Conservation (phyloP, 1,140 invertebrate species). For the Spodoptera litura region DNA sequence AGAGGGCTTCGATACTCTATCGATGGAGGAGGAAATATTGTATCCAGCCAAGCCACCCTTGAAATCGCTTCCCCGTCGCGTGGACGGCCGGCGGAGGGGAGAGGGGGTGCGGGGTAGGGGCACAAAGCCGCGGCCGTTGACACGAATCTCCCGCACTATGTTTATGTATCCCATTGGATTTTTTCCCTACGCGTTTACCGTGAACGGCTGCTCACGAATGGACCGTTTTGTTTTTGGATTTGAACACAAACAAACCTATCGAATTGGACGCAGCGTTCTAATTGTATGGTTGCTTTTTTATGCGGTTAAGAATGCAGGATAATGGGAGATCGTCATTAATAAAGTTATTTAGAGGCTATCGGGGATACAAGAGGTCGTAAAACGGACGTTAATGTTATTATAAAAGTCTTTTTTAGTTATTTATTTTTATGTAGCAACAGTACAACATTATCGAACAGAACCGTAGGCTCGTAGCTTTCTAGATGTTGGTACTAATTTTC, state of each 20-base stretch:
- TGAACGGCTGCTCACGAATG: constrained; percentile 70
- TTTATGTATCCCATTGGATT: constrained; percentile 80
- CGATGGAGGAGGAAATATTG: constrained; percentile 65
- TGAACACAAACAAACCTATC: constrained; percentile 51
- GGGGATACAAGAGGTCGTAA: too few species aligned
- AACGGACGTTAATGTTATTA: not conserved
- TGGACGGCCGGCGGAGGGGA: constrained; percentile 43
- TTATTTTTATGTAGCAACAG: constrained; percentile 23
- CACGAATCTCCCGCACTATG: constrained; percentile 78
- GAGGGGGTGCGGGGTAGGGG: constrained; percentile 56
- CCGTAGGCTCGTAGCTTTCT: too few species aligned
- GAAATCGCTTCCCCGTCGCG: constrained; percentile 66
- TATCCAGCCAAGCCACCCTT: constrained; percentile 70
- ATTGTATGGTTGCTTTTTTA: constrained; percentile 9
- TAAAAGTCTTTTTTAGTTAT: constrained; percentile 27
- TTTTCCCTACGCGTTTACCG: constrained; percentile 72
- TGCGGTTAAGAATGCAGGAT: not conserved
- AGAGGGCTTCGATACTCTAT: constrained; percentile 75
- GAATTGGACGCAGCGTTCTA: constrained; percentile 17
- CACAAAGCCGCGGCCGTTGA: constrained; percentile 77
- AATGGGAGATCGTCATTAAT: too few species aligned
- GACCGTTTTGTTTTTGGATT: constrained; percentile 70
- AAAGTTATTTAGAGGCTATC: too few species aligned
- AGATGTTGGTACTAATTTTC: too few species aligned
- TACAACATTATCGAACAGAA: too few species aligned